phyloP scores from a whole-genome alignment of 1,140 invertebrate species.

The Cyrtorhinus lividipennis region DNA sequence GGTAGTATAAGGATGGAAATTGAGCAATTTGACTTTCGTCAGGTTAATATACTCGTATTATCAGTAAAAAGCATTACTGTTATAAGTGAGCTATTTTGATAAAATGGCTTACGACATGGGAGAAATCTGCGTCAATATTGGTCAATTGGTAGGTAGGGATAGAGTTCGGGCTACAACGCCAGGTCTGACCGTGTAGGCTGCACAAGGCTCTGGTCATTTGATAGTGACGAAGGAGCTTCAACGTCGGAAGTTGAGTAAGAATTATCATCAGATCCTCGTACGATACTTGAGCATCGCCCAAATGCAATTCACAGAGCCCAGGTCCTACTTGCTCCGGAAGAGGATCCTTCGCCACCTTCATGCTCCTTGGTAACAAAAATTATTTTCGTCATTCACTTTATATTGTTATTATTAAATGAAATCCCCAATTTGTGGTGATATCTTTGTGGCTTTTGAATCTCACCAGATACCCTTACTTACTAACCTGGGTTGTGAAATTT shows the following conservation, averaged over 20 bases:
- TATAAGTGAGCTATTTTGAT: too few species aligned
- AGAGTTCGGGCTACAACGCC: conserved; percentile 16
- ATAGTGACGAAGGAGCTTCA: conserved; percentile 26
- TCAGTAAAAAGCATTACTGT: too few species aligned
- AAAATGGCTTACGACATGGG: conserved; percentile 25
- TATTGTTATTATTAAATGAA: too few species aligned
- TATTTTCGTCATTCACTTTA: too few species aligned
- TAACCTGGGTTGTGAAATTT: too few species aligned
- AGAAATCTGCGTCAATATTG: conserved; percentile 29
- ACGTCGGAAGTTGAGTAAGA: conserved; percentile 19
- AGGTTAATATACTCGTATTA: too few species aligned
- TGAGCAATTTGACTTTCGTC: too few species aligned
- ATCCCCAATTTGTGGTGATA: too few species aligned
- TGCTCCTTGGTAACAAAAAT: conserved; percentile 8
- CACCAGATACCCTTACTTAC: too few species aligned
- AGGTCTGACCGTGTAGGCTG: conserved; percentile 22
- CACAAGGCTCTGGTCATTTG: conserved; percentile 26
- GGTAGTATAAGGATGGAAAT: too few species aligned
- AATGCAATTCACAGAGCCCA: conserved; percentile 24
- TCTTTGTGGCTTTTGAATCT: too few species aligned
- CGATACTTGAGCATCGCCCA: conserved; percentile 22
- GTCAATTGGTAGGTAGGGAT: conserved; percentile 24
- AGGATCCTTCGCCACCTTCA: conserved; percentile 5
- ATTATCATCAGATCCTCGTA: conserved; percentile 22
- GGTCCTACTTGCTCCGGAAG: not conserved